These are phyloP conservation scores for Drosophila funebris DNA, from an alignment of 1,140 invertebrate species.

Conservation along the genomic window DNA sequence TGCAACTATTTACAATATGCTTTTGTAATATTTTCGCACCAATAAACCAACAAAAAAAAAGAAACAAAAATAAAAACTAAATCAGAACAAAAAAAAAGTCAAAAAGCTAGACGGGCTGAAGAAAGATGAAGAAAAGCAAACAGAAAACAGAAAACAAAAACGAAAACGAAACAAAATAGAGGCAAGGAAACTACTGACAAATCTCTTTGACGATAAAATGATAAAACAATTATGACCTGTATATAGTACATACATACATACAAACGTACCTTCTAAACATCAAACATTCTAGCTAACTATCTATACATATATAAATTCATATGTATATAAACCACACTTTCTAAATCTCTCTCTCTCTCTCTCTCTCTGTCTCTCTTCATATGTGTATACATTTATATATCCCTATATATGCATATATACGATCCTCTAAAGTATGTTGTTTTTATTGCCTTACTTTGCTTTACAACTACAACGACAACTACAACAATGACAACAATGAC, in stretches of 20 bases:
- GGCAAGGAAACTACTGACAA: slow-evolving; percentile 62
- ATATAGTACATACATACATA: slow-evolving; percentile 57
- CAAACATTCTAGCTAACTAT: slow-evolving; percentile 53
- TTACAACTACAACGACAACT: slow-evolving; percentile 34
- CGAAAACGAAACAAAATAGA: slow-evolving; percentile 33
- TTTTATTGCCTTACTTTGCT: slow-evolving; percentile 69
- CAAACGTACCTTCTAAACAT: slow-evolving; percentile 50
- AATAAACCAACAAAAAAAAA: slow-evolving; percentile 53
- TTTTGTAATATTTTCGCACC: slow-evolving; percentile 82
- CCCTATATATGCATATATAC: slow-evolving; percentile 52
- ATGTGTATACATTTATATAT: slow-evolving; percentile 38
- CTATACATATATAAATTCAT: slow-evolving; percentile 39
- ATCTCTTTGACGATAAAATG: slow-evolving; percentile 82
- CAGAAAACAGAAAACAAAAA: slow-evolving; percentile 20
- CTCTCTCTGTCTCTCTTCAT: slow-evolving; percentile 49
- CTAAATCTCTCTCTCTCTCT: slow-evolving; percentile 32
- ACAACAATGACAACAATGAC: slow-evolving; percentile 3
- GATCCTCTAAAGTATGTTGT: slow-evolving; percentile 57
- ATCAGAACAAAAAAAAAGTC: slow-evolving; percentile 48
- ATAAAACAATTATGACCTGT: slow-evolving; percentile 82
- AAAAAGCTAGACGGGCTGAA: slow-evolving; percentile 52
- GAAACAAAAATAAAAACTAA: slow-evolving; percentile 40
- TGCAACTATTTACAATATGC: slow-evolving; percentile 83
- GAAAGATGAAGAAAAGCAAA: slow-evolving; percentile 30
- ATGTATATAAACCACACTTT: slow-evolving; percentile 48